These are phyloP conservation scores for Ascaphus truei DNA, from an alignment of 2,113 vertebrate genomes.

Conservation along the genomic window DNA sequence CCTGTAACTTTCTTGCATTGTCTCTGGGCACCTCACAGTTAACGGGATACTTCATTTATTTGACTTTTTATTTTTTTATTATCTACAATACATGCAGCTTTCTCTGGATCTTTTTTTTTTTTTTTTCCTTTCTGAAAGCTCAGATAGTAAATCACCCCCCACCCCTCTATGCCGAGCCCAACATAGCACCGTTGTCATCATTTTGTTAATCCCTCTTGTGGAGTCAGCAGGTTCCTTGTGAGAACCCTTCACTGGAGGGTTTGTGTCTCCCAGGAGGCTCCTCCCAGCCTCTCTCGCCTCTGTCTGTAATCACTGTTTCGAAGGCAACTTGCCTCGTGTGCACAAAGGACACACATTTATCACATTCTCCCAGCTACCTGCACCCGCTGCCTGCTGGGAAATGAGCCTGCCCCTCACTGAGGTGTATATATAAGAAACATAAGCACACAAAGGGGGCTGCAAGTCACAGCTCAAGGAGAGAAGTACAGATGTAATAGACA, in stretches of 20 bases:
- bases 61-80: no score
- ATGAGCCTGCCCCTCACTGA: background rate
- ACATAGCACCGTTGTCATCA: slow-evolving; percentile 2
- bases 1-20: no score
- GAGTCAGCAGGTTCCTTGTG: slow-evolving; percentile 13
- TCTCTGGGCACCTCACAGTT: no score
- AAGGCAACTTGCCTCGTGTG: background rate
- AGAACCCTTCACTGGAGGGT: slow-evolving; percentile 1
- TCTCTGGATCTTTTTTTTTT: background rate
- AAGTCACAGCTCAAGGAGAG: no score
- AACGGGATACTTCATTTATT: no score
- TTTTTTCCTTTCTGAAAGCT: background rate
- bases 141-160: background rate
- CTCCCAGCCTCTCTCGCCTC: background rate
- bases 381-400: background rate
- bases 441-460: no score
- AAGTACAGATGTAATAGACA: no score
- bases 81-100: no score
- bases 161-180: background rate
- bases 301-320: slow-evolving; percentile 5
- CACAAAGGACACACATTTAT: background rate
- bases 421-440: background rate
- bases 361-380: background rate
- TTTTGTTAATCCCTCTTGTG: slow-evolving; percentile 2
- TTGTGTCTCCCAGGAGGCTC: background rate